These are phyloP conservation scores for Rhagonycha fulva DNA, from an alignment of 2,888 invertebrate species.

Conservation along the genomic window DNA sequence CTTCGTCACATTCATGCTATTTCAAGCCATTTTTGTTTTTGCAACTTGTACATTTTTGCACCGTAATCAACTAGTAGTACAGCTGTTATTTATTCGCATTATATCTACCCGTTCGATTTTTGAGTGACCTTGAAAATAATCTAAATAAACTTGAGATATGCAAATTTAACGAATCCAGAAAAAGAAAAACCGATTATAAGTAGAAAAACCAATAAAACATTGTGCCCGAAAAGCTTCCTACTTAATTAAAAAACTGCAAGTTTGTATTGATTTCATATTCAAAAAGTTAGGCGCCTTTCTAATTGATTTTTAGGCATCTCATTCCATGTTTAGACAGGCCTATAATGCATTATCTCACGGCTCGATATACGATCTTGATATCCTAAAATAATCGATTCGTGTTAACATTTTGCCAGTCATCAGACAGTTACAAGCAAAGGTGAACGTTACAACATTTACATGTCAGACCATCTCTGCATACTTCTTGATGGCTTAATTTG, in stretches of 20 bases:
- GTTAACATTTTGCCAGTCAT: conserved; percentile 49
- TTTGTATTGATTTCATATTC: background rate
- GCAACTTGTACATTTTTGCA: too few species aligned
- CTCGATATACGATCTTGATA: conserved; percentile 50
- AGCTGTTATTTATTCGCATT: too few species aligned
- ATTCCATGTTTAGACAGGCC: conserved; percentile 48
- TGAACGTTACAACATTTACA: conserved; percentile 34
- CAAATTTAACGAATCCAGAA: too few species aligned
- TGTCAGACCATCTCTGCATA: conserved; percentile 40
- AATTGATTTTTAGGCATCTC: conserved; percentile 47
- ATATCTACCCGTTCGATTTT: too few species aligned
- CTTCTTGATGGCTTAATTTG: conserved; percentile 43
- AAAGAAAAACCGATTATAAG: too few species aligned
- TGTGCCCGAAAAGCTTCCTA: background rate
- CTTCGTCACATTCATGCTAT: too few species aligned
- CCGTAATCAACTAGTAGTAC: too few species aligned
- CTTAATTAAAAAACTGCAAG: background rate
- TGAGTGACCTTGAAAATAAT: too few species aligned
- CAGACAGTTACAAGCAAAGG: conserved; percentile 35
- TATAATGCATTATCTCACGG: conserved; percentile 50
- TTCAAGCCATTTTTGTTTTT: too few species aligned
- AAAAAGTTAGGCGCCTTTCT: conserved; percentile 41
- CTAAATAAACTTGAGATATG: too few species aligned
- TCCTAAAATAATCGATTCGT: conserved; percentile 51
- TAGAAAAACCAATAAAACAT: too few species aligned